Conservation (phyloP, 2,113 vertebrate species). For the Forbesichthys papilliferus region DNA sequence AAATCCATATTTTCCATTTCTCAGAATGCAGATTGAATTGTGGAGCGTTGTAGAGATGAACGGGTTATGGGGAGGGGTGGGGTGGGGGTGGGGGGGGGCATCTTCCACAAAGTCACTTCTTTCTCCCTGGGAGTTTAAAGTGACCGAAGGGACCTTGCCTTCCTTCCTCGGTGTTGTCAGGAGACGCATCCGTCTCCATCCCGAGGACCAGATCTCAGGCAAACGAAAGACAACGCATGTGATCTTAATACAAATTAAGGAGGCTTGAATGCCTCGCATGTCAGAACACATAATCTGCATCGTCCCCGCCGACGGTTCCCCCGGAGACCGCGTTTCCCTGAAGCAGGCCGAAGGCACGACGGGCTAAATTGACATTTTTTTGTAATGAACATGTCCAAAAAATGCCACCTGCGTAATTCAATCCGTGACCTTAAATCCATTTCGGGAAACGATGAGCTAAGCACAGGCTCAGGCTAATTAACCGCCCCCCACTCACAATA, state of each 20-base stretch:
- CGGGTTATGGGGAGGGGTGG: constrained; percentile 36
- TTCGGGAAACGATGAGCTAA: constrained; percentile 62
- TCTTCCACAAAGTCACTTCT: constrained; percentile 68
- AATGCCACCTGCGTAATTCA: constrained; percentile 68
- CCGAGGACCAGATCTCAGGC: constrained; percentile 16
- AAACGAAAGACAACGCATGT: constrained; percentile 1
- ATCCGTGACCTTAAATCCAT: constrained; percentile 55
- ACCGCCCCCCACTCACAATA: constrained; percentile 57
- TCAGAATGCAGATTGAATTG: constrained; percentile 73
- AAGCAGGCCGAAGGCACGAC: constrained; percentile 32
- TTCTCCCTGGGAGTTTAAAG: constrained; percentile 54
- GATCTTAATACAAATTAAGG: constrained; percentile 9
- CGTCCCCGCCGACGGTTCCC: constrained; percentile 4
- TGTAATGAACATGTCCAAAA: constrained; percentile 59
- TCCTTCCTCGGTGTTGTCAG: constrained; percentile 24
- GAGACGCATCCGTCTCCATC: constrained; percentile 35
- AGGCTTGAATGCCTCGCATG: background rate
- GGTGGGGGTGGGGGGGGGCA: constrained; percentile 37
- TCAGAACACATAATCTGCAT: constrained; percentile 15
- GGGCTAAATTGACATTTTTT: constrained; percentile 49
- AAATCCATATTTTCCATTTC: constrained; percentile 76
- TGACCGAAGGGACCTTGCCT: background rate
- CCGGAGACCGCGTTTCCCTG: constrained; percentile 16
- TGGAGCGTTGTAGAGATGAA: constrained; percentile 58
- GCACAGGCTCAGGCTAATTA: constrained; percentile 71